A percentile compares a stretch with the other conserved stretches of the same genome.
These are phyloP conservation scores for Cinclus mexicanus DNA, from an alignment of 2,113 vertebrate genomes.

Conservation along the genomic window DNA sequence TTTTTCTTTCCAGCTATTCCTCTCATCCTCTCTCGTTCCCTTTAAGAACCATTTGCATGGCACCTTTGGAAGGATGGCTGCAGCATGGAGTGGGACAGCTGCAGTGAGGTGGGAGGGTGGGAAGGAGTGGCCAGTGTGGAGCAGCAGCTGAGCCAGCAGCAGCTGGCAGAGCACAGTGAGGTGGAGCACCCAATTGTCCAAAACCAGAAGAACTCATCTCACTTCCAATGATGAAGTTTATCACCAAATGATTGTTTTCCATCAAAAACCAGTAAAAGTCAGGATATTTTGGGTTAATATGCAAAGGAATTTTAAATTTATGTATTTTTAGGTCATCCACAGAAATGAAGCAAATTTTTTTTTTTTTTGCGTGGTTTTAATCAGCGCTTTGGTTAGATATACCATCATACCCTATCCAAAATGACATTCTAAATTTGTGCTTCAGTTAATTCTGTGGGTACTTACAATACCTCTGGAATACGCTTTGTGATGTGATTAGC, in stretches of 20 bases:
- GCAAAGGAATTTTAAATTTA: neutral
- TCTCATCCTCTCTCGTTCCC: neutral
- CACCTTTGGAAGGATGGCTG: neutral
- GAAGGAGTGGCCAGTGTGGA: neutral
- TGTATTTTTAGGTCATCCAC: neutral
- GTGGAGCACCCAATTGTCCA: neutral
- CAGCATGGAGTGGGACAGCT: neutral
- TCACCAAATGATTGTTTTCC: neutral
- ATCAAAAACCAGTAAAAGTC: neutral
- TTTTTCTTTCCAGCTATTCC: neutral
- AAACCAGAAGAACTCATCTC: neutral
- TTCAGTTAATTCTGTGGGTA: neutral
- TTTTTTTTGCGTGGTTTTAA: neutral
- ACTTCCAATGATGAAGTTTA: neutral
- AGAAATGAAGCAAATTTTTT: neutral
- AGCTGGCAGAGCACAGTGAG: neutral
- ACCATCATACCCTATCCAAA: neutral
- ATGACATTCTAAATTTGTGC: neutral
- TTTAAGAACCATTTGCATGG: neutral
- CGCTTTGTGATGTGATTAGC: neutral
- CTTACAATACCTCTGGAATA: neutral
- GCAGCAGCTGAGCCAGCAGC: neutral
- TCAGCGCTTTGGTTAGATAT: neutral
- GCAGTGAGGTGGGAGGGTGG: neutral
- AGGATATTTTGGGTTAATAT: neutral